Evolutionary conservation across 2,888 invertebrate genomes (phyloP).

Genomic region (Pemphredon lugubris): DNA sequence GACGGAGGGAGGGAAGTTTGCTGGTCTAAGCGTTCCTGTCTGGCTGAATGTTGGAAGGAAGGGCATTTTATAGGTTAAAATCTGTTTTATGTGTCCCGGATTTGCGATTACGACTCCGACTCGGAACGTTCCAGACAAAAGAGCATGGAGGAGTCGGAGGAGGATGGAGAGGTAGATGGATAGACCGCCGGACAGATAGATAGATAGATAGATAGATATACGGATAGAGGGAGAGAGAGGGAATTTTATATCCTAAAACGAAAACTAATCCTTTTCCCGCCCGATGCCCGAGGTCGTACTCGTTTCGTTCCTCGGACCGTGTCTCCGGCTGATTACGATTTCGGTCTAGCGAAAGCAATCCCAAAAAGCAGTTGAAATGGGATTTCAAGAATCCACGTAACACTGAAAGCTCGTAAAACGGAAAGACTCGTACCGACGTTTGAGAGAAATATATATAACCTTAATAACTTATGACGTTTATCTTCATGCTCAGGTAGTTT

Average conservation of each 20-base stretch:
- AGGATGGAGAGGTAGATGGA: slow-evolving; percentile 14
- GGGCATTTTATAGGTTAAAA: slow-evolving; percentile 74
- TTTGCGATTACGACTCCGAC: slow-evolving; percentile 72
- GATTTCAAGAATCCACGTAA: background rate
- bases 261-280: slow-evolving; percentile 40
- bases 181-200: no score
- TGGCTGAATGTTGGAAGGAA: slow-evolving; percentile 54
- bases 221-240: slow-evolving; percentile 24
- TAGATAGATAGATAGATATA: no score
- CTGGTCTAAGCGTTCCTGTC: slow-evolving; percentile 37
- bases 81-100: slow-evolving; percentile 73
- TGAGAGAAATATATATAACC: no score
- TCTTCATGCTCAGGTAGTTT: no score
- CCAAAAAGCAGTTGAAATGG: background rate
- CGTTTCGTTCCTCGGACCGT: background rate
- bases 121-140: slow-evolving; percentile 61
- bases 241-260: slow-evolving; percentile 62
- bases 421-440: no score
- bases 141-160: background rate
- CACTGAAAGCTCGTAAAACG: no score
- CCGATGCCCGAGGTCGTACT: slow-evolving; percentile 1
- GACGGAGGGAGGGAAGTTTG: slow-evolving; percentile 35
- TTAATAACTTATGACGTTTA: no score
- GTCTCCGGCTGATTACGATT: background rate
- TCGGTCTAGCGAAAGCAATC: background rate